Conservation (phyloP, 2,888 invertebrate species). For the Chrysotoxum bicinctum region DNA sequence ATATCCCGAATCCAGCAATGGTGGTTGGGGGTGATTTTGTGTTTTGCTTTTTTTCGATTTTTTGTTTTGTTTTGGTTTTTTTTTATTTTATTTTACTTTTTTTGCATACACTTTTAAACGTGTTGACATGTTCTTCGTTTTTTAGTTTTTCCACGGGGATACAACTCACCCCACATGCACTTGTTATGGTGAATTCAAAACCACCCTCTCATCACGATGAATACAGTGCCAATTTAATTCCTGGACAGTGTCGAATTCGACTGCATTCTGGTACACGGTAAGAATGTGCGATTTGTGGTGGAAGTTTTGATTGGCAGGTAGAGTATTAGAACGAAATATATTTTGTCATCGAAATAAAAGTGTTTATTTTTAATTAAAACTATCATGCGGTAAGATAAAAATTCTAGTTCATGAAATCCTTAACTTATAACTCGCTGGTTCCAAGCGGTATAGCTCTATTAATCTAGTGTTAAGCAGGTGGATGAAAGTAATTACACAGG, state of each 20-base stretch:
- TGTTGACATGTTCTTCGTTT: slow-evolving; percentile 72
- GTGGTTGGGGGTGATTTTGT: slow-evolving; percentile 74
- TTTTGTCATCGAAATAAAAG: too few species aligned
- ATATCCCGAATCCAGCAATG: background rate
- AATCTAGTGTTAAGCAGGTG: too few species aligned
- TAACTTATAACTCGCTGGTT: too few species aligned
- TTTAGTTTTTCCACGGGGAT: slow-evolving; percentile 67
- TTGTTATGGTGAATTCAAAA: slow-evolving; percentile 37
- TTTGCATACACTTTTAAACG: slow-evolving; percentile 64
- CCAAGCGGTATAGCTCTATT: too few species aligned
- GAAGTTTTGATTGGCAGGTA: too few species aligned
- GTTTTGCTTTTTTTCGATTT: slow-evolving; percentile 62
- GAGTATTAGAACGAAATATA: too few species aligned
- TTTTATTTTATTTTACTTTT: slow-evolving; percentile 69
- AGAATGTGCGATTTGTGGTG: background rate
- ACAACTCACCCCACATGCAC: slow-evolving; percentile 36
- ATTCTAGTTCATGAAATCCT: too few species aligned
- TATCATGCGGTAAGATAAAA: too few species aligned
- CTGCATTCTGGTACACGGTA: slow-evolving; percentile 51
- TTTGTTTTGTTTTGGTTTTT: slow-evolving; percentile 44
- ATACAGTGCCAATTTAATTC: slow-evolving; percentile 65
- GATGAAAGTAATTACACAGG: too few species aligned
- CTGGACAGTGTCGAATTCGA: slow-evolving; percentile 50
- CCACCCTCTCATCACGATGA: slow-evolving; percentile 67
- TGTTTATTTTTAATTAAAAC: too few species aligned